Percentiles rank a stretch among this genome's conserved stretches.
Evolutionary conservation across 2,113 vertebrate genomes (phyloP).

Genomic region (Oncorhynchus nerka): DNA sequence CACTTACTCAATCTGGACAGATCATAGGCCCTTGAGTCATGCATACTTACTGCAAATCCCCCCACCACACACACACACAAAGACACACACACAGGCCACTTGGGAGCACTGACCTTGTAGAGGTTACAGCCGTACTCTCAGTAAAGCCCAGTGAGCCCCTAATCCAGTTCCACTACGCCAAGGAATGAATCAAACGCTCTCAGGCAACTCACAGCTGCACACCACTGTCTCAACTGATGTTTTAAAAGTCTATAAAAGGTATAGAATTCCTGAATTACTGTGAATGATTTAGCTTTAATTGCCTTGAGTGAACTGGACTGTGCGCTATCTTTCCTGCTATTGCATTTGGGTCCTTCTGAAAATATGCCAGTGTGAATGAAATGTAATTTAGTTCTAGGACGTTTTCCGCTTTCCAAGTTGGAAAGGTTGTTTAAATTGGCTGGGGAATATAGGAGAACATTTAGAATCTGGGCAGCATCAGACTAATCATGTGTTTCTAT

Average conservation of each 20-base stretch:
- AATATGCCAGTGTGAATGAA: background rate
- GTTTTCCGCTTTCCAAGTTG: background rate
- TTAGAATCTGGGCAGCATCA: background rate
- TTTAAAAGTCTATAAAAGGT: conserved; percentile 37
- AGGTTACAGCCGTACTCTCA: conserved; percentile 39
- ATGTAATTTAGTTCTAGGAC: conserved; percentile 1
- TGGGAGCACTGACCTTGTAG: conserved; percentile 51
- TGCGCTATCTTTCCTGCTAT: background rate
- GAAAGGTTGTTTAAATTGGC: conserved; percentile 24
- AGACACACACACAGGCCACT: conserved; percentile 21
- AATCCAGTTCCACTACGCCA: conserved; percentile 50
- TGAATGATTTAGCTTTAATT: conserved; percentile 7
- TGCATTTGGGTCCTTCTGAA: background rate
- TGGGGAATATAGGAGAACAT: background rate
- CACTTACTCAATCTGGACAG: conserved; percentile 51
- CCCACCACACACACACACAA: conserved; percentile 25
- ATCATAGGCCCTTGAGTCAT: conserved; percentile 37
- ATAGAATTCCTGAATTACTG: background rate
- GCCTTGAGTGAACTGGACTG: background rate
- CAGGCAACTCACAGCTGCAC: conserved; percentile 12
- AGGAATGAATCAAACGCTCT: conserved; percentile 50
- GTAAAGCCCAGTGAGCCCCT: conserved; percentile 50
- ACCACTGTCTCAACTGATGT: conserved; percentile 21
- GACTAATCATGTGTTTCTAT: background rate
- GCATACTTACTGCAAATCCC: conserved; percentile 52